These are phyloP conservation scores for Benitochromis conjunctus DNA, from an alignment of 2,113 vertebrate genomes.

Conservation along the genomic window DNA sequence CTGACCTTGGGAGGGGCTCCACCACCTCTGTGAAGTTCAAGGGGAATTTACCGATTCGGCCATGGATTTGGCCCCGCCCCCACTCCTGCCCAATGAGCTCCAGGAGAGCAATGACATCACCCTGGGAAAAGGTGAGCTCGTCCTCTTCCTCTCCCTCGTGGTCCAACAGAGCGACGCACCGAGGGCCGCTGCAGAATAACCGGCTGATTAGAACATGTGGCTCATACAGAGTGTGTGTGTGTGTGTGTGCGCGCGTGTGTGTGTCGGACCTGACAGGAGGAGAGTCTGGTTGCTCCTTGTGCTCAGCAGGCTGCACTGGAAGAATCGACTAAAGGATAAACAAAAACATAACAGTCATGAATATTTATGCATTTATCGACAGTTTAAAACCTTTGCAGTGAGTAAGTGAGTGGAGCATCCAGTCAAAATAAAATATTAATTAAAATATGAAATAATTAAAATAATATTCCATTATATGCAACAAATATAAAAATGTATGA, in stretches of 20 bases:
- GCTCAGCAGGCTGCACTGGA: slow-evolving; percentile 41
- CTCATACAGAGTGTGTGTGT: rapidly evolving
- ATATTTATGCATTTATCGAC: neutral
- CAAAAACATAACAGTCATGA: neutral
- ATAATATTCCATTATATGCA: neutral
- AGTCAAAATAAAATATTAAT: neutral
- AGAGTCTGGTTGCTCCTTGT: slow-evolving; percentile 55
- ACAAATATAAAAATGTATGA: neutral
- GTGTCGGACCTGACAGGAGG: slow-evolving; percentile 59
- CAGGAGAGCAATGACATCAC: slow-evolving; percentile 81
- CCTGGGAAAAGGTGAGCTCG: slow-evolving; percentile 88
- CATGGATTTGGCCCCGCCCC: slow-evolving; percentile 83
- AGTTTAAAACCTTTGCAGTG: neutral
- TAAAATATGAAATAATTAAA: neutral
- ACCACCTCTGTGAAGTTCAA: slow-evolving; percentile 81
- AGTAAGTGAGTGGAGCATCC: neutral
- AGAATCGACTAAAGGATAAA: slow-evolving; percentile 40
- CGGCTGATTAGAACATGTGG: rapidly evolving
- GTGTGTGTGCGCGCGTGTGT: rapidly evolving
- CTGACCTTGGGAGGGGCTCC: slow-evolving; percentile 51
- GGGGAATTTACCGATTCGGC: slow-evolving; percentile 80
- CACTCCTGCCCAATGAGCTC: slow-evolving; percentile 83
- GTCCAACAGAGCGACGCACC: slow-evolving; percentile 83
- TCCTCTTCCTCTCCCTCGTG: slow-evolving; percentile 85
- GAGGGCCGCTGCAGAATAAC: slow-evolving; percentile 61